These are phyloP conservation scores for Pocillopora grandis DNA, from an alignment of 92 coral and sea anemone genomes.

Conservation along the genomic window DNA sequence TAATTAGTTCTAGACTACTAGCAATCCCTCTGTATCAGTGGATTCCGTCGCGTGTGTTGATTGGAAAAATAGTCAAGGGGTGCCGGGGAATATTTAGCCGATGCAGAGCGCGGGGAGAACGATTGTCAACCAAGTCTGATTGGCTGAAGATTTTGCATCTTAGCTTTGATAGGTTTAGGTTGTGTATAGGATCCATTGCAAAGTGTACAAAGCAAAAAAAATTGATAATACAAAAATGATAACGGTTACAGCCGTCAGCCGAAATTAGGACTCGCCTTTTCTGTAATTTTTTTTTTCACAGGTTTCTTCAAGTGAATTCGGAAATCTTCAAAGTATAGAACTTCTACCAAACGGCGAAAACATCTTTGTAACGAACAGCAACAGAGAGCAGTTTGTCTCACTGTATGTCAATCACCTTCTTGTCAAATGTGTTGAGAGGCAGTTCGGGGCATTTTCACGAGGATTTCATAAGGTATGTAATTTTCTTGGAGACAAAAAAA, in stretches of 20 bases:
- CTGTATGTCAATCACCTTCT: conserved; percentile 84
- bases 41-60: too few relatives aligned
- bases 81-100: too few relatives aligned
- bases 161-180: too few relatives aligned
- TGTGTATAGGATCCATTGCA: too few relatives aligned
- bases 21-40: too few relatives aligned
- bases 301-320: conserved; percentile 66
- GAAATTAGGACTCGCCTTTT: neutral
- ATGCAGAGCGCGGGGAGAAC: too few relatives aligned
- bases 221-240: neutral
- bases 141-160: too few relatives aligned
- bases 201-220: neutral
- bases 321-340: conserved; percentile 55
- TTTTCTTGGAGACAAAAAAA: neutral
- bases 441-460: conserved; percentile 78
- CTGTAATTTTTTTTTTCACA: conserved; percentile 11
- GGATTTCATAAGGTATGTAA: conserved; percentile 93
- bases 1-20: too few relatives aligned
- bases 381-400: conserved; percentile 76
- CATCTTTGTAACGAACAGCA: conserved; percentile 74
- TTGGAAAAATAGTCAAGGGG: too few relatives aligned
- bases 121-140: too few relatives aligned
- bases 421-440: conserved; percentile 82
- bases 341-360: conserved; percentile 81
- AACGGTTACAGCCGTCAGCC: neutral